Conservation (phyloP, 2,888 invertebrate species). For the Leucophora obtusa region DNA sequence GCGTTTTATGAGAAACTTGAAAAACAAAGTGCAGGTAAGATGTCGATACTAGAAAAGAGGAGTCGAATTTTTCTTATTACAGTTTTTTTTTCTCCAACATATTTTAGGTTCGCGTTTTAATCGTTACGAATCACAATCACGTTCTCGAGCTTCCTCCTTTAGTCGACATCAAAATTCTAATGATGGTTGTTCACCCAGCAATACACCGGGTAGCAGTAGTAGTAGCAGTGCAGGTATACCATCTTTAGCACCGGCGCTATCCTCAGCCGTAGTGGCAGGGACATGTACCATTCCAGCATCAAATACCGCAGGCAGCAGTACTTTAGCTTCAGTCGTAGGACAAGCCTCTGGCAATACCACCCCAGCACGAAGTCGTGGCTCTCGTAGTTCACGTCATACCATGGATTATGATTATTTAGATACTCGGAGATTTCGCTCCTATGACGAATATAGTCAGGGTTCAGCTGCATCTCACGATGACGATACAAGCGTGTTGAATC, state of each 20-base stretch:
- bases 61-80: neutral
- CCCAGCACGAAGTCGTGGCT: constrained; percentile 79
- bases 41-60: neutral
- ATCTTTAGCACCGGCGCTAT: constrained; percentile 68
- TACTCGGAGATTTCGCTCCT: constrained; percentile 81
- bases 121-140: constrained; percentile 81
- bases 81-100: constrained; percentile 8
- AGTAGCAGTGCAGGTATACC: constrained; percentile 64
- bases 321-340: constrained; percentile 70
- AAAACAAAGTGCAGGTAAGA: constrained; percentile 80
- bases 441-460: constrained; percentile 87
- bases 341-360: constrained; percentile 75
- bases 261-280: constrained; percentile 69
- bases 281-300: constrained; percentile 58
- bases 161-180: constrained; percentile 76
- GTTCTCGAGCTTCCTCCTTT: constrained; percentile 78
- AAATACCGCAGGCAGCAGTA: constrained; percentile 53
- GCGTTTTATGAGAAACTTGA: constrained; percentile 95
- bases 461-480: constrained; percentile 85
- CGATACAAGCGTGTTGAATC: constrained; percentile 66
- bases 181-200: constrained; percentile 74
- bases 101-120: constrained; percentile 78
- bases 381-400: constrained; percentile 74
- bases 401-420: constrained; percentile 75
- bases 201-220: constrained; percentile 70